These are phyloP conservation scores for Nylanderia fulva DNA, from an alignment of 1,140 invertebrate genomes.

Conservation along the genomic window DNA sequence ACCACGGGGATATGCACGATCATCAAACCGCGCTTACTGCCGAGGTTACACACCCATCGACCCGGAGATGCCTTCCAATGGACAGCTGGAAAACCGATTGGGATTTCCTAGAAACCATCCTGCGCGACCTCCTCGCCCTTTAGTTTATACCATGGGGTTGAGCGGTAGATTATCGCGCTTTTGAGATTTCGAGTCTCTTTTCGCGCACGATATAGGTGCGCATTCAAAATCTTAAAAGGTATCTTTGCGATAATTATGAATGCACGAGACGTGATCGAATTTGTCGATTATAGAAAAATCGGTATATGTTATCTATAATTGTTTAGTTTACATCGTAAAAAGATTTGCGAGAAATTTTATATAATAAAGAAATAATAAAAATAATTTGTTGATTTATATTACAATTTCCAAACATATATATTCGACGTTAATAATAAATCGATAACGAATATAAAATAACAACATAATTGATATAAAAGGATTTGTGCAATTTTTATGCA, in stretches of 20 bases:
- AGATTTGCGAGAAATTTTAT: background rate
- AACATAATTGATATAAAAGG: background rate
- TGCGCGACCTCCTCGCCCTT: slow-evolving; percentile 30
- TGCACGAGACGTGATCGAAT: background rate
- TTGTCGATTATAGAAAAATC: background rate
- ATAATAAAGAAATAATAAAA: background rate
- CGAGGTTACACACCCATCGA: slow-evolving; percentile 74
- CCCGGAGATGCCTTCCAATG: slow-evolving; percentile 57
- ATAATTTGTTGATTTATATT: background rate
- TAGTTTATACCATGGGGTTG: background rate
- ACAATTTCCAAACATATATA: background rate
- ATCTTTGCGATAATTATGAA: background rate
- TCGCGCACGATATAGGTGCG: background rate
- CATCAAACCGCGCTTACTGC: slow-evolving; percentile 68
- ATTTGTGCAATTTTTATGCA: no score
- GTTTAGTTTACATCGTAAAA: background rate
- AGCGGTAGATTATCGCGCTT: slow-evolving; percentile 6
- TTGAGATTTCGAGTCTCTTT: slow-evolving; percentile 18
- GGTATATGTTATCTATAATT: background rate
- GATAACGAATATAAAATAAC: background rate
- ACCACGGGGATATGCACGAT: slow-evolving; percentile 72
- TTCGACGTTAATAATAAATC: background rate
- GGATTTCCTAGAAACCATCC: slow-evolving; percentile 56
- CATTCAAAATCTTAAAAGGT: background rate
- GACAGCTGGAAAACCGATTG: slow-evolving; percentile 66